Base-by-base conservation (phyloP, 2,113 vertebrate species). In the Chascanopsetta lugubris region DNA sequence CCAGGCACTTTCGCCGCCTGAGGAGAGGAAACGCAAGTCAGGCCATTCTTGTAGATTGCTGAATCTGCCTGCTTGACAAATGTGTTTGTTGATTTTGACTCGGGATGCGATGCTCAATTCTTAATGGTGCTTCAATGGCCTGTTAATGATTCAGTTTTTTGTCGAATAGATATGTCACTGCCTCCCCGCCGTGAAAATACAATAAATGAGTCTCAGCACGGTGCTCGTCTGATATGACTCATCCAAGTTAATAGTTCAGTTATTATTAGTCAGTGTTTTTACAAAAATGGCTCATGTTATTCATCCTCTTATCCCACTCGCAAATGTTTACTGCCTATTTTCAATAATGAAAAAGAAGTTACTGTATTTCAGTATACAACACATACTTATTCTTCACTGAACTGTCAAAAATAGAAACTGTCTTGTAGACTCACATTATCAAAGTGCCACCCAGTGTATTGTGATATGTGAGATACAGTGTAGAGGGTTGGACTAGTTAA, bases 31-130 rank as follows among this genome's bases (percentile, higher is more conserved):
- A 78, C 65, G 27, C 26, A 11, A 48, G 26, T 72, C 53, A 68
- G 48, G 24, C 17, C 12, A 72, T 69, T 56, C 66, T 74, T 12
- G 6, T 50, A 62, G 72, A 63, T 45, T 25, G 51, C 73, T 24
- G 48, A 21, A 50, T 43, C 55, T 67, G 43, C 53, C 64, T 53
- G 59, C 32, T 48, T 83, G 67, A 83, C 75, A 20, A 70, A 75
- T 38, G 51, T 77, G 63, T 79, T 83, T 77, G 82, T 79, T 77
- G 61, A 54, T 68, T 69, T 69, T 42, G n/a, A 21, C 27, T 61
- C 59, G 36, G 61, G 59, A 69, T 50, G 32, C 49, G 46, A 36
- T 69, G 64, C 55, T 63, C 49, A 40, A 36, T 69, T 61, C 55
- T 63, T 46, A 51, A 71, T 69, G 55, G 25, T 38, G 15, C 30